A percentile compares a stretch with the other conserved stretches of the same genome.
Evolutionary conservation across 2,888 invertebrate species (phyloP).

Genomic region (Acronicta leporina): DNA sequence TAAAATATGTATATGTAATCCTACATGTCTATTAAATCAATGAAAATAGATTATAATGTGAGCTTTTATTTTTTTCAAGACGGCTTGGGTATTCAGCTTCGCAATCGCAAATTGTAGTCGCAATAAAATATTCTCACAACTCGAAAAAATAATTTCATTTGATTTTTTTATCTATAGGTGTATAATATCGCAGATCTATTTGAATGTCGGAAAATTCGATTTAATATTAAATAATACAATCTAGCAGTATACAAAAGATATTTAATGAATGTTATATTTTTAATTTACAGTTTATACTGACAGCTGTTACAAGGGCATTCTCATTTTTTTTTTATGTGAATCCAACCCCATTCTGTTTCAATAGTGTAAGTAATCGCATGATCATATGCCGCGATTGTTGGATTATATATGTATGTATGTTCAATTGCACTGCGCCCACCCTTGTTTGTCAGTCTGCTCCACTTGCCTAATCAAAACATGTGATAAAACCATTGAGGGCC

Average conservation of each 20-base stretch:
- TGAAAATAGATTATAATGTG: conserved; percentile 83
- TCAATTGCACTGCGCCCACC: conserved; percentile 13
- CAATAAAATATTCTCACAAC: too few relatives aligned
- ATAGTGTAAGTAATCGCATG: conserved; percentile 41
- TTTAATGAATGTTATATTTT: not conserved
- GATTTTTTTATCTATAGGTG: too few relatives aligned
- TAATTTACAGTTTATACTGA: not conserved
- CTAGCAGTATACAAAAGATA: too few relatives aligned
- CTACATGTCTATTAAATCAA: conserved; percentile 89
- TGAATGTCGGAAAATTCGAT: too few relatives aligned
- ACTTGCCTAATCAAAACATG: conserved; percentile 23
- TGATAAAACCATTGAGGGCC: conserved; percentile 30
- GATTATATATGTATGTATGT: conserved; percentile 2
- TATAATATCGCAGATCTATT: too few relatives aligned
- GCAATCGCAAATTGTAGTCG: too few relatives aligned
- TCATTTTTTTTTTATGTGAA: not conserved
- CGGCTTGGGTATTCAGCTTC: too few relatives aligned
- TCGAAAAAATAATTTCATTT: too few relatives aligned
- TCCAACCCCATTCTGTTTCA: conserved; percentile 24
- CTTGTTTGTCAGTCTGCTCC: conserved; percentile 33
- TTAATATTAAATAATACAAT: too few relatives aligned
- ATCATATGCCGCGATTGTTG: conserved; percentile 30
- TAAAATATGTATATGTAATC: conserved; percentile 89
- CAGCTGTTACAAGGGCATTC: conserved; percentile 1
- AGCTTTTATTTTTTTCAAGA: conserved; percentile 66